Percentiles rank a stretch among this genome's conserved stretches.
Conservation (phyloP, 1,140 invertebrate species). For the Drosophila paulistorum region DNA sequence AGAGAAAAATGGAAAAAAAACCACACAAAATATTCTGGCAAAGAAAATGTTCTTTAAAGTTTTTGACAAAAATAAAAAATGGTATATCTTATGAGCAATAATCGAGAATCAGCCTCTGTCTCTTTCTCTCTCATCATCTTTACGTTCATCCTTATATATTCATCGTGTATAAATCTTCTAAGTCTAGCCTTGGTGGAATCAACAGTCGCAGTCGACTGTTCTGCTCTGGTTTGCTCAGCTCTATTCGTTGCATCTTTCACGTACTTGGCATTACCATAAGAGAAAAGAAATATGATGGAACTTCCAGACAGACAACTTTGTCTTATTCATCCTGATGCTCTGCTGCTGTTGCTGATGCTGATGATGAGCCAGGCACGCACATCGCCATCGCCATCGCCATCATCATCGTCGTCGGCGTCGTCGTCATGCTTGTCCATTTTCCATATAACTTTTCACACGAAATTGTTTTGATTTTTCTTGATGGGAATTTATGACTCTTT, state of each 20-base stretch:
- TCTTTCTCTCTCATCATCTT: not conserved
- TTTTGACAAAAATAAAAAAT: conserved; percentile 8
- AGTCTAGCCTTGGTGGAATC: conserved; percentile 18
- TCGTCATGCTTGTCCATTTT: conserved; percentile 8
- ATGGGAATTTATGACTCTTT: conserved; percentile 28
- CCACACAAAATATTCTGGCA: not conserved
- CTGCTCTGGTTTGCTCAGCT: not conserved
- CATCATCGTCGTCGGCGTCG: not conserved
- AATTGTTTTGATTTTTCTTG: conserved; percentile 28
- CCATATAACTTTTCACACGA: conserved; percentile 27
- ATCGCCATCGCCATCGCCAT: not conserved
- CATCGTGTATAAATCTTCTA: conserved; percentile 8
- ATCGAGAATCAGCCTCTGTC: conserved; percentile 5
- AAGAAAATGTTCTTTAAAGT: conserved; percentile 15
- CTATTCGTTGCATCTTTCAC: conserved; percentile 8
- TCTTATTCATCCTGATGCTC: conserved; percentile 9
- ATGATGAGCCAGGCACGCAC: conserved; percentile 24
- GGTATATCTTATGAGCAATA: conserved; percentile 14
- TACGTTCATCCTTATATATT: not conserved
- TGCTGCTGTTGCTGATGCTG: not conserved
- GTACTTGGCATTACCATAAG: conserved; percentile 28
- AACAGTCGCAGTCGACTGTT: conserved; percentile 1
- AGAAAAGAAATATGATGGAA: conserved; percentile 15
- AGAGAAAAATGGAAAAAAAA: no score
- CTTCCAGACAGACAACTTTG: conserved; percentile 11